These are phyloP conservation scores for Caenorhabditis macrosperma DNA, from an alignment of 2,888 invertebrate species.

Conservation along the genomic window DNA sequence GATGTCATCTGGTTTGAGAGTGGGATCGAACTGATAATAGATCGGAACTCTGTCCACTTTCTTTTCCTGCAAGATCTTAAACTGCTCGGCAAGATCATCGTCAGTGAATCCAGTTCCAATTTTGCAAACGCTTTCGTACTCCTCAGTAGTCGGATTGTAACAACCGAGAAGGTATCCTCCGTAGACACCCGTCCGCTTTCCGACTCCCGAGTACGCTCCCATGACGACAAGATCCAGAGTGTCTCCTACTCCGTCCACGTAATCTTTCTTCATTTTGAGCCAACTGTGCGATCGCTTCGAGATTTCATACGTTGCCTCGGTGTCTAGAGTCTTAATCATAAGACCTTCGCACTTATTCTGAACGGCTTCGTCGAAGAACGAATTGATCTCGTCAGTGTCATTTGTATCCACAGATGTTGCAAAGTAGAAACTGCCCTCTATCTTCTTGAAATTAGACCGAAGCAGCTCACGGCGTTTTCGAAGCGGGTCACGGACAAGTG, in stretches of 20 bases:
- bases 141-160: constrained; percentile 91
- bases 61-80: constrained; percentile 87
- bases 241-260: constrained; percentile 95
- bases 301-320: constrained; percentile 95
- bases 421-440: constrained; percentile 89
- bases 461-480: constrained; percentile 84
- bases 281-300: constrained; percentile 94
- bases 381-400: constrained; percentile 92
- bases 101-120: constrained; percentile 96
- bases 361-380: constrained; percentile 93
- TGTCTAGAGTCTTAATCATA: constrained; percentile 95
- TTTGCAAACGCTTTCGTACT: constrained; percentile 94
- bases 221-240: constrained; percentile 95
- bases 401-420: constrained; percentile 89
- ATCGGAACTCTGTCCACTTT: constrained; percentile 83
- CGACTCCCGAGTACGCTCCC: constrained; percentile 89
- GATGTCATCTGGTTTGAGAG: constrained; percentile 90
- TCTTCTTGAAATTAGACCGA: constrained; percentile 64
- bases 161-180: constrained; percentile 97
- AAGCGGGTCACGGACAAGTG: constrained; percentile 89
- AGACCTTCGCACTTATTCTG: constrained; percentile 98
- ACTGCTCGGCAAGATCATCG: constrained; percentile 88
- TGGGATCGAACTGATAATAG: constrained; percentile 88
- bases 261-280: constrained; percentile 89
- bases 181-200: constrained; percentile 92